Percentiles rank a stretch among this genome's conserved stretches.
These are phyloP conservation scores for Plebejus argus DNA, from an alignment of 2,888 invertebrate species.

Conservation along the genomic window DNA sequence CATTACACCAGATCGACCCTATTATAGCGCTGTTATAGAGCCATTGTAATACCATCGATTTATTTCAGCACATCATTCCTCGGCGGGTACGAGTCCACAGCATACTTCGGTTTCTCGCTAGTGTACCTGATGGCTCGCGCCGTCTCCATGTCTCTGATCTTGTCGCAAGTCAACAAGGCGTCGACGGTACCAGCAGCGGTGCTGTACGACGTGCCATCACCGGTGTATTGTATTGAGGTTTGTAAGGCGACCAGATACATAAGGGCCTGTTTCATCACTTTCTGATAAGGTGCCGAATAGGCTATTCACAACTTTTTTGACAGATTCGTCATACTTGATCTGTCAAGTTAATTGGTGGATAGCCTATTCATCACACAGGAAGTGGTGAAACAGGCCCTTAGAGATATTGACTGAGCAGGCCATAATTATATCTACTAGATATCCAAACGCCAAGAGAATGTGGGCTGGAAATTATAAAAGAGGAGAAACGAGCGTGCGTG, in stretches of 20 bases:
- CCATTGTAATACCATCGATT: background rate
- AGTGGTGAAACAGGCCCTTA: too few species aligned
- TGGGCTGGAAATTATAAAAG: too few species aligned
- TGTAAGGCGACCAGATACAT: background rate
- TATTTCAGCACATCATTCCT: constrained; percentile 59
- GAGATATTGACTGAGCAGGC: too few species aligned
- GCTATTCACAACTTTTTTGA: too few species aligned
- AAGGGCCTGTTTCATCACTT: too few species aligned
- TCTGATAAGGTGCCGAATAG: too few species aligned
- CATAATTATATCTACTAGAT: too few species aligned
- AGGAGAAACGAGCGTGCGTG: too few species aligned
- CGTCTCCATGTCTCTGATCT: constrained; percentile 82
- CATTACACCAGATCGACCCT: background rate
- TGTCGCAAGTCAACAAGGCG: constrained; percentile 81
- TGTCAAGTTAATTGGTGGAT: too few species aligned
- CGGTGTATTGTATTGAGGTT: constrained; percentile 83
- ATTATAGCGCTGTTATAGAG: background rate
- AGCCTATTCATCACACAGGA: too few species aligned
- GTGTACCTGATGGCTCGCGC: constrained; percentile 83
- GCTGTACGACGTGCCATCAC: constrained; percentile 82
- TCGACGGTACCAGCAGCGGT: constrained; percentile 79
- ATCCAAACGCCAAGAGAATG: too few species aligned
- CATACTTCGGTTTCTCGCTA: constrained; percentile 85
- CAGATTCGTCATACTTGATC: too few species aligned
- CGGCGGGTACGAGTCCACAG: constrained; percentile 76